A percentile compares a stretch with the other conserved stretches of the same genome.
phyloP scores from a whole-genome alignment of 1,140 invertebrate species.

The Tigriopus japonicus region DNA sequence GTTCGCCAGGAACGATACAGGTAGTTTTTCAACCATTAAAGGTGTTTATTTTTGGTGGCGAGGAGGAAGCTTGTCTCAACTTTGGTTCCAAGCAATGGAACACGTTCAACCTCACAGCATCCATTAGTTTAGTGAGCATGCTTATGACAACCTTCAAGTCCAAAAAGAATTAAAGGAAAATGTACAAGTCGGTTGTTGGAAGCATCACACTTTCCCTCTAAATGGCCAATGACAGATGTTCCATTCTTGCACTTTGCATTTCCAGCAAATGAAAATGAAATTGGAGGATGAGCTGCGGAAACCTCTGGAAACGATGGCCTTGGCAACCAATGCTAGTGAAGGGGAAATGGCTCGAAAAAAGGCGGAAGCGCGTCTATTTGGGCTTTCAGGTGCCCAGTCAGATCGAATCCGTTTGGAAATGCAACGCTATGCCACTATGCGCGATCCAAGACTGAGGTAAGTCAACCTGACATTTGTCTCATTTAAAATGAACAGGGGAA shows the following conservation, averaged over 20 bases:
- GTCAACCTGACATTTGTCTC: not conserved
- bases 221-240: too few species aligned
- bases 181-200: too few species aligned
- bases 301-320: not conserved
- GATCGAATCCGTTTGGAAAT: conserved; percentile 12
- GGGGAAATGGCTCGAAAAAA: conserved; percentile 4
- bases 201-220: too few species aligned
- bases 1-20: not conserved
- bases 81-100: too few species aligned
- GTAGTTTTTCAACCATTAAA: not conserved
- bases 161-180: too few species aligned
- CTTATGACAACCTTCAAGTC: too few species aligned
- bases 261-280: conserved; percentile 4
- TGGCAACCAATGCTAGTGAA: not conserved
- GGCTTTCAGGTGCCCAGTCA: conserved; percentile 6
- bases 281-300: conserved; percentile 8
- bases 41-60: too few species aligned
- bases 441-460: conserved; percentile 13
- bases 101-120: too few species aligned
- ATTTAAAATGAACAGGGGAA: not conserved
- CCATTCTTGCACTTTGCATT: not conserved
- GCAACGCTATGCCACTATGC: conserved; percentile 13
- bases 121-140: too few species aligned
- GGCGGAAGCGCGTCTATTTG: conserved; percentile 10
- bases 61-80: too few species aligned